A percentile compares a stretch with the other conserved stretches of the same genome.
phyloP scores from a whole-genome alignment of 2,888 invertebrate genomes.

The Lycia hirtaria region DNA sequence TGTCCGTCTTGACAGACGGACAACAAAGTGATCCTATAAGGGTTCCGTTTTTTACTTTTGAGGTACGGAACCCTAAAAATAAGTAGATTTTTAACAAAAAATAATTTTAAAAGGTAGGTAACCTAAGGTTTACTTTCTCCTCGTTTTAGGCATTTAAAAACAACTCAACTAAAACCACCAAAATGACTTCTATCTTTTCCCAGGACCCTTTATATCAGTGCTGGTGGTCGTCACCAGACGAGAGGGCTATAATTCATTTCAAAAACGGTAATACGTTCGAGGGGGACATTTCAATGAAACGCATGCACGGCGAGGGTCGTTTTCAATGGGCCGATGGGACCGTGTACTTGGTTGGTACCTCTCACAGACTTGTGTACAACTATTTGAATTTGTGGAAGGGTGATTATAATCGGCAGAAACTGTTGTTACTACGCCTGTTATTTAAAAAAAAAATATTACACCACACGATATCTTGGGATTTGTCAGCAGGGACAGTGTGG shows the following conservation, averaged over 20 bases:
- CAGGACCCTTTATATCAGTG: conserved; percentile 51
- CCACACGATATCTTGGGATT: no score
- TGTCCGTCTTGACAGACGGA: no score
- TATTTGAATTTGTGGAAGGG: conserved; percentile 13
- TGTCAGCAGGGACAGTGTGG: no score
- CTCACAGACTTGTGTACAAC: background rate
- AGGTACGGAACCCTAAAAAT: no score
- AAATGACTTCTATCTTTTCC: conserved; percentile 1
- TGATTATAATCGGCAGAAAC: conserved; percentile 3
- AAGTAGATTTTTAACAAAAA: no score
- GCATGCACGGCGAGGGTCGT: conserved; percentile 86
- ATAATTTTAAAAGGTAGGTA: no score
- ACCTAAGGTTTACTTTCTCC: no score
- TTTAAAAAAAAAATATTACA: no score
- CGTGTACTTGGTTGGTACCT: conserved; percentile 74
- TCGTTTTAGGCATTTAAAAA: no score
- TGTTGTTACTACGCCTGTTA: conserved; percentile 11
- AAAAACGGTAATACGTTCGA: conserved; percentile 85
- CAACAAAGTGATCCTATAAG: no score
- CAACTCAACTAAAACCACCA: background rate
- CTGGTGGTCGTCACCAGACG: conserved; percentile 73
- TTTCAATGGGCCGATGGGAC: conserved; percentile 86
- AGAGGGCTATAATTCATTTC: conserved; percentile 79
- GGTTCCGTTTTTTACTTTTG: no score
- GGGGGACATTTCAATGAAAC: conserved; percentile 80